Evolutionary conservation across 2,888 invertebrate species (phyloP).

Genomic region (Drosophila quinaria): DNA sequence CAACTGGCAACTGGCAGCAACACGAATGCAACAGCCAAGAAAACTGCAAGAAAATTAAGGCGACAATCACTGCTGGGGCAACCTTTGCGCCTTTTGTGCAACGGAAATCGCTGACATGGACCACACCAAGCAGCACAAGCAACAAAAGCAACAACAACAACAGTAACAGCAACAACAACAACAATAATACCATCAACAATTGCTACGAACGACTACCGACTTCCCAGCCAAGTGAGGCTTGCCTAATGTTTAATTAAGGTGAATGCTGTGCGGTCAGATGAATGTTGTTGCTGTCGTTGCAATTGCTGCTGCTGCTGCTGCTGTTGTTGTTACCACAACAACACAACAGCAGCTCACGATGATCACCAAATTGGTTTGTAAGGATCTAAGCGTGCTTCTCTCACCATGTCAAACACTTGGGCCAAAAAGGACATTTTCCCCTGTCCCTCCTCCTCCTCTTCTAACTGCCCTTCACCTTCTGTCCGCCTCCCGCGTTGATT

Average conservation of each 20-base stretch:
- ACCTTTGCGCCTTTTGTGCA: slow-evolving; percentile 80
- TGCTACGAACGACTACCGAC: slow-evolving; percentile 11
- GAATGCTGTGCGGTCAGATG: slow-evolving; percentile 81
- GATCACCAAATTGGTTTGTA: slow-evolving; percentile 82
- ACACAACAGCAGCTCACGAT: slow-evolving; percentile 75
- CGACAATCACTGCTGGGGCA: slow-evolving; percentile 72
- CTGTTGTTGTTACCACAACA: slow-evolving; percentile 58
- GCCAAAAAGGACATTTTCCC: slow-evolving; percentile 69
- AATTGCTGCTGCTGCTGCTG: slow-evolving; percentile 37
- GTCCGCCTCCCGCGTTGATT: slow-evolving; percentile 35
- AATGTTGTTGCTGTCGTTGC: slow-evolving; percentile 53
- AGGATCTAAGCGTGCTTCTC: slow-evolving; percentile 72
- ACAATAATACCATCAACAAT: slow-evolving; percentile 25
- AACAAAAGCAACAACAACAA: slow-evolving; percentile 1
- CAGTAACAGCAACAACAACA: slow-evolving; percentile 6
- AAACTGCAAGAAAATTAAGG: slow-evolving; percentile 81
- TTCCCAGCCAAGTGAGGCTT: slow-evolving; percentile 68
- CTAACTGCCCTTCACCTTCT: background rate
- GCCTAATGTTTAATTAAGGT: slow-evolving; percentile 83
- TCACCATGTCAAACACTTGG: slow-evolving; percentile 74
- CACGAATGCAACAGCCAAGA: slow-evolving; percentile 71
- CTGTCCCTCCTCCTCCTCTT: background rate
- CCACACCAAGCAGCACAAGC: slow-evolving; percentile 72
- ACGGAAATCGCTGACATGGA: slow-evolving; percentile 84
- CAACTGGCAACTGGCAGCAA: slow-evolving; percentile 51